These are phyloP conservation scores for Elgaria multicarinata DNA, from an alignment of 2,113 vertebrate genomes.

Conservation along the genomic window DNA sequence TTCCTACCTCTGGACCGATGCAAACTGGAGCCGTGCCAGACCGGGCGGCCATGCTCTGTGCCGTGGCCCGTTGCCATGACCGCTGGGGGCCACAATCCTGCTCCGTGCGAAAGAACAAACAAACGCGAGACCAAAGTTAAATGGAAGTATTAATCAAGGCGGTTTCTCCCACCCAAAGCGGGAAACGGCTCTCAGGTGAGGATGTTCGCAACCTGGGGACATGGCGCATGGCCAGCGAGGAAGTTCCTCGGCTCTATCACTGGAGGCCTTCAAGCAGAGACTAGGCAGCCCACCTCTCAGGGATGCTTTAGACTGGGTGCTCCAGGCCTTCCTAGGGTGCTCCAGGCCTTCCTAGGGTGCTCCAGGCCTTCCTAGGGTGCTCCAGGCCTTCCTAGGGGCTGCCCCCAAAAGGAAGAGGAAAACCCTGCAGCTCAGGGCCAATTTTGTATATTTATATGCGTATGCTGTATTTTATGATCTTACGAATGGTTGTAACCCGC, in stretches of 20 bases:
- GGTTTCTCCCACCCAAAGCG: slow-evolving; percentile 6
- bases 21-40: background rate
- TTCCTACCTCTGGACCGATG: background rate
- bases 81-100: background rate
- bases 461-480: too few species aligned
- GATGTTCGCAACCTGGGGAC: slow-evolving; percentile 17
- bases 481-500: too few species aligned
- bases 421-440: background rate
- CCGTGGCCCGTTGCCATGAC: background rate
- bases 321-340: too few species aligned
- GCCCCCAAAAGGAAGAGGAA: background rate
- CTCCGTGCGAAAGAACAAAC: slow-evolving; percentile 29
- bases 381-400: background rate
- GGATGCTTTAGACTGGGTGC: too few species aligned
- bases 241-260: background rate
- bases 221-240: background rate
- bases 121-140: slow-evolving; percentile 51
- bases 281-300: too few species aligned
- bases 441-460: too few species aligned
- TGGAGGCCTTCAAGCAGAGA: background rate
- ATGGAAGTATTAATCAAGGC: slow-evolving; percentile 22
- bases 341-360: too few species aligned
- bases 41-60: accelerated
- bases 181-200: slow-evolving; percentile 47
- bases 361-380: background rate